Base-by-base conservation (phyloP, 2,888 invertebrate species). In the Thelaira solivaga region DNA sequence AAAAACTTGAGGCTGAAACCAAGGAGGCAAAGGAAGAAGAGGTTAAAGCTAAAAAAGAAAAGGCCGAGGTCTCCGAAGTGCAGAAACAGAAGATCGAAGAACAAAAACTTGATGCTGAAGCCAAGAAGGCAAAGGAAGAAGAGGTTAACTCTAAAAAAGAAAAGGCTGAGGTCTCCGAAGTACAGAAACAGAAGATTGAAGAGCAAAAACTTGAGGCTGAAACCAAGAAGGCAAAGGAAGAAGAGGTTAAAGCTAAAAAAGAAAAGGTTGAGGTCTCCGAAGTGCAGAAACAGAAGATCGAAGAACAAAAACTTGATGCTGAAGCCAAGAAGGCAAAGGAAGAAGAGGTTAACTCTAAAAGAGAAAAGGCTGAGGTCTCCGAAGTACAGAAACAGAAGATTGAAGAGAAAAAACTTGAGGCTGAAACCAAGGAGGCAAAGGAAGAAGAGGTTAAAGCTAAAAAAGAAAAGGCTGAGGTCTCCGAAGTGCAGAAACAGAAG, bases 141-240 rank as follows among this genome's bases (percentile, higher is more conserved):
- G 59, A 18, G 16, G 8, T 49, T 6, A 57, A 31, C 2, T 11
- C 31, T 1, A 18, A 10, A 5, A 36, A 74, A 45, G 62, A 76
- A 31, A 16, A 80, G n/a, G 31, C 29, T 5, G 31, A 69, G 31
- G 20, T 31, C 10, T 36, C 29, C n/a, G 61, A 65, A 7, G 43
- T 18, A 8, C 61, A 62, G 49, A 34, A 13, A 4, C 51, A 49
- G 22, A 36, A 47, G 0, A 4, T 45, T 0, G 59, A 59, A 43
- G 59, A 61, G 3, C 68, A 76, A 18, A 68, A 43, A 4, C 67
- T 79, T 31, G 76, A 82, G 47, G n/a, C 24, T 22, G 45, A 51
- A 1, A 43, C 61, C 24, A 62, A 69, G 20, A 72, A 83, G 73
- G 77, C 80, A 11, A 82, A 84, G 69, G 79, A 76, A 57, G 82